These are phyloP conservation scores for Pogonophryne albipinna DNA, from an alignment of 2,797 vertebrate genomes.

Conservation along the genomic window DNA sequence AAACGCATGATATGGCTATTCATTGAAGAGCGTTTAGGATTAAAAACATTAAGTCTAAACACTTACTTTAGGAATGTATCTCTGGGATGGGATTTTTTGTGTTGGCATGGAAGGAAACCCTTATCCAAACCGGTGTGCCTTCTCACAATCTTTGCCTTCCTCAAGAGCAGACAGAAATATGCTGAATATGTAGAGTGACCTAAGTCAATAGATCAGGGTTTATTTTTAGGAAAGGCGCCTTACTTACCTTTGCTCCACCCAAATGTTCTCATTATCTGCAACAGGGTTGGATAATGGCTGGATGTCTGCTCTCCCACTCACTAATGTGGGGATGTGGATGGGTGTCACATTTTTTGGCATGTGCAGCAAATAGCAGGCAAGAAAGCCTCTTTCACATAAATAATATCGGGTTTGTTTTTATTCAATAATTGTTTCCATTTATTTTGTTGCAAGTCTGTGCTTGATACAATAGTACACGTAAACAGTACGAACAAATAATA, in stretches of 20 bases:
- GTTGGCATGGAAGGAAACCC: neutral
- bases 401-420: no score
- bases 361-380: no score
- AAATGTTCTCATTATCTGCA: constrained; percentile 57
- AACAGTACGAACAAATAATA: no score
- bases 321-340: constrained; percentile 1
- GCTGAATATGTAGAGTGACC: constrained; percentile 78
- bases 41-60: constrained; percentile 10
- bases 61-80: constrained; percentile 20
- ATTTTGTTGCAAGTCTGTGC: no score
- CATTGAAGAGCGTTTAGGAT: constrained; percentile 3
- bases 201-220: constrained; percentile 58
- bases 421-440: no score
- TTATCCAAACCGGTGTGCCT: constrained; percentile 19
- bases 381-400: no score
- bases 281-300: constrained; percentile 35
- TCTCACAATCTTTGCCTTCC: constrained; percentile 33
- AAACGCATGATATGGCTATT: constrained; percentile 6
- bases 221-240: constrained; percentile 75
- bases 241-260: constrained; percentile 48
- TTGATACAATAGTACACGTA: no score
- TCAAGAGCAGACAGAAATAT: constrained; percentile 75
- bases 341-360: neutral
- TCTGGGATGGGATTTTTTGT: constrained; percentile 39
- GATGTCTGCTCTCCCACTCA: constrained; percentile 22